Evolutionary conservation across 2,113 vertebrate species (phyloP).

Genomic region (Strix aluco): DNA sequence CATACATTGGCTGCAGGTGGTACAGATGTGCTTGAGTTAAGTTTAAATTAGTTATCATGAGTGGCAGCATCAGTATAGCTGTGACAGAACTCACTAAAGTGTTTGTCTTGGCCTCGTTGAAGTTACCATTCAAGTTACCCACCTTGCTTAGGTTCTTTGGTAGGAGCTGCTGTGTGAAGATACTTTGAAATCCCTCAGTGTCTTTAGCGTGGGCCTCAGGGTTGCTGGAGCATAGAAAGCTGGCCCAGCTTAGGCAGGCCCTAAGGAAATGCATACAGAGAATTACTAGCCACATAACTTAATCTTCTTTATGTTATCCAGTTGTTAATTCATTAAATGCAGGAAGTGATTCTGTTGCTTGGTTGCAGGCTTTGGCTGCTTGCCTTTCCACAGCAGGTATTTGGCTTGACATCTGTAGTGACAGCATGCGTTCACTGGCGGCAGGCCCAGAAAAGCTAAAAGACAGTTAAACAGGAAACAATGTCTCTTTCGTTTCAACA

Average conservation of each 20-base stretch:
- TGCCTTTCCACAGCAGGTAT: neutral
- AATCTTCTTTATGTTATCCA: neutral
- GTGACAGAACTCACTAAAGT: neutral
- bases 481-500: neutral
- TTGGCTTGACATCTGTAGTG: neutral
- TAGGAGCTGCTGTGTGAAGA: neutral
- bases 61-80: neutral
- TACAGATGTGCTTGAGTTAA: neutral
- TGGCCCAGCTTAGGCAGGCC: neutral
- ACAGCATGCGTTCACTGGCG: neutral
- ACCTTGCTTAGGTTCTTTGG: neutral
- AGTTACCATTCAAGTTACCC: neutral
- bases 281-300: neutral
- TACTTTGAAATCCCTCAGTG: neutral
- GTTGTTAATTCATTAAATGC: neutral
- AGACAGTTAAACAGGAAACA: neutral
- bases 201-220: fast-evolving
- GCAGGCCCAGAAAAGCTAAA: neutral
- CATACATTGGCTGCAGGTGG: neutral
- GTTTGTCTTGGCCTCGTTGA: neutral
- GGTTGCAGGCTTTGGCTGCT: neutral
- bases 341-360: neutral
- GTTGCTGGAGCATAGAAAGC: neutral
- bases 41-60: neutral
- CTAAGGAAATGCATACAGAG: neutral